phyloP scores from a whole-genome alignment of 1,140 invertebrate species.

The Sweltsa coloradensis region DNA sequence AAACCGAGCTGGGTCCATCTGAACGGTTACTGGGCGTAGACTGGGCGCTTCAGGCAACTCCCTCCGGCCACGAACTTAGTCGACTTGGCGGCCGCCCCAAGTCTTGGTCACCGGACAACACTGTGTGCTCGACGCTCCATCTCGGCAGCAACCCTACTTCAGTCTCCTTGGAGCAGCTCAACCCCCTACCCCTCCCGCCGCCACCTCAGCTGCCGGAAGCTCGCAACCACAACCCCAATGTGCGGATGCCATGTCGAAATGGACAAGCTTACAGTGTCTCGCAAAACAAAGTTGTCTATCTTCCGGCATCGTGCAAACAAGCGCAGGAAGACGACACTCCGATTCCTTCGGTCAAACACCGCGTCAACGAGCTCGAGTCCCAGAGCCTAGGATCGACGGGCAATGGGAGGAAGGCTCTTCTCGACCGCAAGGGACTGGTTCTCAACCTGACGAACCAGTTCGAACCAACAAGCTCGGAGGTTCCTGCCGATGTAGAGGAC shows the following conservation, averaged over 20 bases:
- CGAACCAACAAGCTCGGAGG: conserved; percentile 23
- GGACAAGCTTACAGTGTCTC: conserved; percentile 78
- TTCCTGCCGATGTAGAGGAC: conserved; percentile 25
- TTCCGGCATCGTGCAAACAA: conserved; percentile 33
- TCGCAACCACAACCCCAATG: conserved; percentile 40
- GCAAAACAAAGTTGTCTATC: conserved; percentile 74
- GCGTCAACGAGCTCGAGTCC: conserved; percentile 51
- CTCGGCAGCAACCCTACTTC: conserved; percentile 27
- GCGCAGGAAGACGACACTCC: conserved; percentile 34
- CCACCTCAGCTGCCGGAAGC: conserved; percentile 32
- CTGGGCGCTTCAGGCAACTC: conserved; percentile 1
- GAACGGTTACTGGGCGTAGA: conserved; percentile 1
- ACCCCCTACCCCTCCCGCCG: conserved; percentile 16
- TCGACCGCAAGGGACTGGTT: conserved; percentile 42
- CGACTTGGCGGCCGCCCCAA: conserved; percentile 44
- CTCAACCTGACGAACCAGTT: conserved; percentile 48
- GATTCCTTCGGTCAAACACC: conserved; percentile 41
- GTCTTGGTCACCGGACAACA: conserved; percentile 69
- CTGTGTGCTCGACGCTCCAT: conserved; percentile 26
- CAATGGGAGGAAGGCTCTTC: conserved; percentile 19
- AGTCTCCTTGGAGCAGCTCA: conserved; percentile 35
- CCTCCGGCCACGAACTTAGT: conserved; percentile 16
- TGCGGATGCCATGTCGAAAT: conserved; percentile 69
- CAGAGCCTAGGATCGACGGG: conserved; percentile 26
- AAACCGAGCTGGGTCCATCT: not conserved